A percentile compares a stretch with the other conserved stretches of the same genome.
Conservation (phyloP, 2,888 invertebrate genomes). For the Ctenicera cuprea region DNA sequence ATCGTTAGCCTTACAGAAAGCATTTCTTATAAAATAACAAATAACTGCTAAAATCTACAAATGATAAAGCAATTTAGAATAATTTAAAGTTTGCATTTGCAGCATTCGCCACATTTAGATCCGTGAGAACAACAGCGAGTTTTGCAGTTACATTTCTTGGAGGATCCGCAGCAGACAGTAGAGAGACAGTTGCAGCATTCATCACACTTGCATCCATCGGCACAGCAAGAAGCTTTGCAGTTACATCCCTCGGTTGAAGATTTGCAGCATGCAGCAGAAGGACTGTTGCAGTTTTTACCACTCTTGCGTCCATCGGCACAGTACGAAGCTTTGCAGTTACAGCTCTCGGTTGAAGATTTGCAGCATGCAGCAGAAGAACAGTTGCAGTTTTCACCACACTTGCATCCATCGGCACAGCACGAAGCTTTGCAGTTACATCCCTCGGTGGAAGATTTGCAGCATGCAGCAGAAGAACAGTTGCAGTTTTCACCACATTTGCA, state of each 20-base stretch:
- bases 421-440: slow-evolving; percentile 10
- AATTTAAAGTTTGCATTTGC: background rate
- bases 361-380: background rate
- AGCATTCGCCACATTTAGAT: slow-evolving; percentile 12
- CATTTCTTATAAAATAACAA: no score
- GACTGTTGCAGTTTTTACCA: slow-evolving; percentile 10
- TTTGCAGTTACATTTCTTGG: slow-evolving; percentile 23
- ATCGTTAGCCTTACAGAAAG: no score
- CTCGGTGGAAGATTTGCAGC: background rate
- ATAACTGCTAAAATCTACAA: no score
- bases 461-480: background rate
- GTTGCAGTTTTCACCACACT: slow-evolving; percentile 12
- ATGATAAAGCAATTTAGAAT: no score
- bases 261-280: no score
- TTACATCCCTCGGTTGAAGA: slow-evolving; percentile 5
- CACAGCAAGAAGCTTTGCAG: slow-evolving; percentile 9
- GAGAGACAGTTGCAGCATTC: slow-evolving; percentile 4
- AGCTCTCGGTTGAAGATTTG: background rate
- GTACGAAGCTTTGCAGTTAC: slow-evolving; percentile 2
- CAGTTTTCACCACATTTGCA: slow-evolving; percentile 25
- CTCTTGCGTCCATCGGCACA: slow-evolving; percentile 27
- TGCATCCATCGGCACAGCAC: slow-evolving; percentile 25
- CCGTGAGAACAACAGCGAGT: background rate
- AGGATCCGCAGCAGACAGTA: background rate
- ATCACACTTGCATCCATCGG: slow-evolving; percentile 23